These are phyloP conservation scores for Neocrepidodera transversa DNA, from an alignment of 2,888 invertebrate genomes.

Conservation along the genomic window DNA sequence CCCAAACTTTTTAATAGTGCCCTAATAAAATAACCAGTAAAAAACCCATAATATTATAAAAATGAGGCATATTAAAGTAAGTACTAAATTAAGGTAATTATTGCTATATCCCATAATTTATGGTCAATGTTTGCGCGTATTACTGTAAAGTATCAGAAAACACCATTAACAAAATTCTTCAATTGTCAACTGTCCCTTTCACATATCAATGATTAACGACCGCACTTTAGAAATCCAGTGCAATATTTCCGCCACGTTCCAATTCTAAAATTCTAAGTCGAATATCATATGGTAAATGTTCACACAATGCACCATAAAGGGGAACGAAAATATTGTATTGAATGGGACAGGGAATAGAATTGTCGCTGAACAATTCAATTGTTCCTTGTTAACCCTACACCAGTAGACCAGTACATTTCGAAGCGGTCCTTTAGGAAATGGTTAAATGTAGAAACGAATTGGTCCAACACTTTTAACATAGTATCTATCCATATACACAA, in stretches of 20 bases:
- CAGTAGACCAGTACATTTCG: slow-evolving; percentile 45
- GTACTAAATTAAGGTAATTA: too few relatives aligned
- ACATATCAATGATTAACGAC: slow-evolving; percentile 46
- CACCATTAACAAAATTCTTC: slow-evolving; percentile 11
- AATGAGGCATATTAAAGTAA: too few relatives aligned
- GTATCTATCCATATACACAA: slow-evolving; percentile 56
- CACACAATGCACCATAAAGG: slow-evolving; percentile 51
- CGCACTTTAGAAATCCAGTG: slow-evolving; percentile 40
- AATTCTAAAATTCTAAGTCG: slow-evolving; percentile 43
- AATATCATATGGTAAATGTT: slow-evolving; percentile 59
- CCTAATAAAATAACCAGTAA: too few relatives aligned
- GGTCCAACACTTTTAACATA: slow-evolving; percentile 51
- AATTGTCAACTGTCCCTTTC: slow-evolving; percentile 19
- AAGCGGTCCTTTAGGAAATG: neutral
- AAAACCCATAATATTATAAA: too few relatives aligned
- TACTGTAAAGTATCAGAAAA: neutral
- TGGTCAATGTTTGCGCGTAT: neutral
- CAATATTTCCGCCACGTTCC: slow-evolving; percentile 36
- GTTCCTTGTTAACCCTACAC: slow-evolving; percentile 62
- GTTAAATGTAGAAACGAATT: slow-evolving; percentile 35
- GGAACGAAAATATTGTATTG: slow-evolving; percentile 57
- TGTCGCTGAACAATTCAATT: slow-evolving; percentile 59
- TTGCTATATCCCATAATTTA: too few relatives aligned
- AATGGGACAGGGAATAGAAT: slow-evolving; percentile 55
- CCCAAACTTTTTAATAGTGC: too few relatives aligned